Evolutionary conservation across 2,888 invertebrate species (phyloP).

Genomic region (Eledone cirrhosa): DNA sequence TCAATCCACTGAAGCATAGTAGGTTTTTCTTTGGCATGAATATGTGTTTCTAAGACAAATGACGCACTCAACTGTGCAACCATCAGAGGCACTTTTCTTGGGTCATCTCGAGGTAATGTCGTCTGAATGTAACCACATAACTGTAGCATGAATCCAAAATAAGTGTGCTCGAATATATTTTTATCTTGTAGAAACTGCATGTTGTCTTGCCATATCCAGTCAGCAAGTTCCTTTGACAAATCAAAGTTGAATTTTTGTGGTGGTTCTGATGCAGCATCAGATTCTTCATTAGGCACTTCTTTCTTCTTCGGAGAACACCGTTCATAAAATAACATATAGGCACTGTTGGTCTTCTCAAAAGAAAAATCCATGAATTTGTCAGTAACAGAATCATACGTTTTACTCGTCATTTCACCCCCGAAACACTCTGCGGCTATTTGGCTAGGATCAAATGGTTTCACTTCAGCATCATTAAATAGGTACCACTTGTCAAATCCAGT

Average conservation of each 20-base stretch:
- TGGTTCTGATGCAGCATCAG: constrained; percentile 36
- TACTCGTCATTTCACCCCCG: constrained; percentile 97
- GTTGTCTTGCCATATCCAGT: constrained; percentile 98
- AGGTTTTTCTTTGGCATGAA: constrained; percentile 97
- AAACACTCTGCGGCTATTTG: constrained; percentile 95
- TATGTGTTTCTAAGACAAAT: constrained; percentile 95
- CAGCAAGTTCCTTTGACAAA: constrained; percentile 82
- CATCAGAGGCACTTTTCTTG: constrained; percentile 78
- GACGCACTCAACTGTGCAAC: constrained; percentile 83
- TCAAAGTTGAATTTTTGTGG: constrained; percentile 69
- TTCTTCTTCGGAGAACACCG: constrained; percentile 67
- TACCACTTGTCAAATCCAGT: constrained; percentile 84
- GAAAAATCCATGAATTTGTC: constrained; percentile 98
- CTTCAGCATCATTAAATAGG: constrained; percentile 68
- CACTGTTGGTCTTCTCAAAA: constrained; percentile 96
- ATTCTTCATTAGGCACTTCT: constrained; percentile 39
- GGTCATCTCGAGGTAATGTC: constrained; percentile 76
- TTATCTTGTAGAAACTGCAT: constrained; percentile 94
- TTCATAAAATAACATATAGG: constrained; percentile 97
- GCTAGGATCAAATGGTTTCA: constrained; percentile 91
- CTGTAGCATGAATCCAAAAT: constrained; percentile 98
- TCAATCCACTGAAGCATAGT: constrained; percentile 98
- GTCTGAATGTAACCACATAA: constrained; percentile 93
- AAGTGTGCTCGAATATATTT: constrained; percentile 94
- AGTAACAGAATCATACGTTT: constrained; percentile 94